phyloP scores from a whole-genome alignment of 2,888 invertebrate genomes.

The Altica lythri region DNA sequence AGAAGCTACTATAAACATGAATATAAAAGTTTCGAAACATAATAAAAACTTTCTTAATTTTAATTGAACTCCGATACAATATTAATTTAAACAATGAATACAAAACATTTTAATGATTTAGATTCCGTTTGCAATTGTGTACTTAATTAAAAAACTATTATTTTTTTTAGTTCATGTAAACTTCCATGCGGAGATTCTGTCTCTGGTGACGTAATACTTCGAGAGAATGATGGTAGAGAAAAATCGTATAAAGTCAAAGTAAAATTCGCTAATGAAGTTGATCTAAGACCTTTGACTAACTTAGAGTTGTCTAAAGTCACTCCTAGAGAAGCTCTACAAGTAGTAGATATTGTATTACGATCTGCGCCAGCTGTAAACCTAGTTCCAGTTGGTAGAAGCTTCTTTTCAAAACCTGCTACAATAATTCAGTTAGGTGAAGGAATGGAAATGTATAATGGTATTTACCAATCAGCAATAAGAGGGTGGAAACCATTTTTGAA shows the following conservation, averaged over 20 bases:
- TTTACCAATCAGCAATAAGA: conserved; percentile 90
- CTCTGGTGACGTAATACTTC: conserved; percentile 18
- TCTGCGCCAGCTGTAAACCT: too few species aligned
- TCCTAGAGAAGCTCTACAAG: neutral
- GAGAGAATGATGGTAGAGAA: conserved; percentile 33
- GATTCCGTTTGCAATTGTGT: too few species aligned
- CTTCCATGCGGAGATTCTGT: conserved; percentile 55
- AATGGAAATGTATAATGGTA: conserved; percentile 89
- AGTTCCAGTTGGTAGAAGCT: too few species aligned
- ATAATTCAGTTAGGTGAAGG: too few species aligned
- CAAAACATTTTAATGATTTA: too few species aligned
- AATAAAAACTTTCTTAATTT: too few species aligned
- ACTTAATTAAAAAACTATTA: too few species aligned
- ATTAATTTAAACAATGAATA: too few species aligned
- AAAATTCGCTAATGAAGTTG: conserved; percentile 52
- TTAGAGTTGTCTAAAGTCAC: conserved; percentile 22
- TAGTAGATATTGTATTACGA: neutral
- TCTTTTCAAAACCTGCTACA: too few species aligned
- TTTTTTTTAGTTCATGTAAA: conserved; percentile 54
- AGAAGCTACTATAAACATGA: too few species aligned
- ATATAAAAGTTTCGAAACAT: too few species aligned
- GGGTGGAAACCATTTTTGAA: conserved; percentile 89
- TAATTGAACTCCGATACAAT: too few species aligned
- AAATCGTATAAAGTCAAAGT: conserved; percentile 36
- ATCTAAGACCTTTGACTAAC: conserved; percentile 50